A percentile compares a stretch with the other conserved stretches of the same genome.
Evolutionary conservation across 2,888 invertebrate genomes (phyloP).

Genomic region (Synergus gifuensis): DNA sequence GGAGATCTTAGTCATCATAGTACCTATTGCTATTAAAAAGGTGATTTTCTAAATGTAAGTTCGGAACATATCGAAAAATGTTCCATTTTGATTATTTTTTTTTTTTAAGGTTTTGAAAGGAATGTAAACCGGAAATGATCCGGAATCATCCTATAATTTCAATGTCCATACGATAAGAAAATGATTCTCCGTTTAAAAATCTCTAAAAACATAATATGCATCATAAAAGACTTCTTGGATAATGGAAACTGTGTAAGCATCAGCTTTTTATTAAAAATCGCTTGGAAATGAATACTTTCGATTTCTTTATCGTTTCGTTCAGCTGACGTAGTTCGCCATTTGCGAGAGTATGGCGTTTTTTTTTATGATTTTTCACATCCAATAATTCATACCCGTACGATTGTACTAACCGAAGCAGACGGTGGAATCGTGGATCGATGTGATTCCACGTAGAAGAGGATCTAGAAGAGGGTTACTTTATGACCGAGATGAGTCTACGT

Average conservation of each 20-base stretch:
- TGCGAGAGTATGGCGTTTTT: slow-evolving; percentile 21
- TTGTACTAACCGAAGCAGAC: slow-evolving; percentile 33
- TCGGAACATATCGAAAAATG: too few relatives aligned
- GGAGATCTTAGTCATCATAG: too few relatives aligned
- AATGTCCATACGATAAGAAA: neutral
- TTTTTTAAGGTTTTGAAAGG: too few relatives aligned
- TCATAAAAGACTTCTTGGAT: neutral
- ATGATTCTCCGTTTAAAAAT: neutral
- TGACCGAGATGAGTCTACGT: slow-evolving; percentile 73
- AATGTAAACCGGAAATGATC: too few relatives aligned
- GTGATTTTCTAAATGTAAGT: too few relatives aligned
- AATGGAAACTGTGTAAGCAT: neutral
- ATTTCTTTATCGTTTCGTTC: slow-evolving; percentile 19
- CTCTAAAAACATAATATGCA: neutral
- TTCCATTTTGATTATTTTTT: too few relatives aligned
- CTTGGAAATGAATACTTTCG: neutral
- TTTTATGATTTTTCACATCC: slow-evolving; percentile 23
- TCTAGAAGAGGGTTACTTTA: slow-evolving; percentile 61
- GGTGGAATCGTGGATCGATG: slow-evolving; percentile 43
- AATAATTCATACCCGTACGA: slow-evolving; percentile 31
- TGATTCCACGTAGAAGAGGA: slow-evolving; percentile 55
- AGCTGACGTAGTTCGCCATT: slow-evolving; percentile 35
- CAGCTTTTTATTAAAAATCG: slow-evolving; percentile 3
- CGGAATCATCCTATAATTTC: too few relatives aligned
- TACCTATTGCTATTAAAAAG: too few relatives aligned